Base-by-base conservation (phyloP, 1,140 invertebrate genomes). In the Zaprionus ornatus region DNA sequence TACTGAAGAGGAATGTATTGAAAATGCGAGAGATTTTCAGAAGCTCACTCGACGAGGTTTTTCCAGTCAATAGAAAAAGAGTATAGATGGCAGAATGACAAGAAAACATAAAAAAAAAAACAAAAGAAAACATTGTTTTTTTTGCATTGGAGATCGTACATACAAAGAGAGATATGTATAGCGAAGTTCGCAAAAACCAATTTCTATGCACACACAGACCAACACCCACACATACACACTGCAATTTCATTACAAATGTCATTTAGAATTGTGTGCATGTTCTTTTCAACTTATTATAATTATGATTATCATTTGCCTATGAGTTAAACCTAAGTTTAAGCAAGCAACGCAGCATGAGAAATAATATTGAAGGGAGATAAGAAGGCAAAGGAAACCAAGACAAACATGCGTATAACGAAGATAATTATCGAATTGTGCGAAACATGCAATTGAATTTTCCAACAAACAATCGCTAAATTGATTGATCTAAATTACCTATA, bases 31-130 rank as follows among this genome's bases (percentile, higher is more conserved):
- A 56, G 23, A 66, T 55, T 64, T 42, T 77, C 69, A 55, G 57
- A 87, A 66, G 84, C 84, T 88, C 85, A 88, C 84, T 88, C 84
- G 84, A 67, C 85, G 85, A 88, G 84, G 85, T 88, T 80, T 69
- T 66, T 66, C 56, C 60, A 77, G n/a, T 50, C 60, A 64, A 52
- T 57, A 56, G 23, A 60, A 40, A 35, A 70, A n/a, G 7, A 59
- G n/a, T 48, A 37, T 27, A 59, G 48, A 50, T 40, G 54, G 37
- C 35, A 57, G 35, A 60, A 42, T 21, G 17, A 42, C 35, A 45
- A n/a, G 27, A 63, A n/a, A 54, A 42, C 1, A 42, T 17, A n/a
- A 57, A 29, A 45, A 56, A n/a, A 57, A 29, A 45, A 56, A 48
- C 25, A 74, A 67, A 67, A 62, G 35, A 73, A 68, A 65, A 55